Conservation (phyloP, 2,888 invertebrate genomes). For the Rhamphomyia laevipes region DNA sequence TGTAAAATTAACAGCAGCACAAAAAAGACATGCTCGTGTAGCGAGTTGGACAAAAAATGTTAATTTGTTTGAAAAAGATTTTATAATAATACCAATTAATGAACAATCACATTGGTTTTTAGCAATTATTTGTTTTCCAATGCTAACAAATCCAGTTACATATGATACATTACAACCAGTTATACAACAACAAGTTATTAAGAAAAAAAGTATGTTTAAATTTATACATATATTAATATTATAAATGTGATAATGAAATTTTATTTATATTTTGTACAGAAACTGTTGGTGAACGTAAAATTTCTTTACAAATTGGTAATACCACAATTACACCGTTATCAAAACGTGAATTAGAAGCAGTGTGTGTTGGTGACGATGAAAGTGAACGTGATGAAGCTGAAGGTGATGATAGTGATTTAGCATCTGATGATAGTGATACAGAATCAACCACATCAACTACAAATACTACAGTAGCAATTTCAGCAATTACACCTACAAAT, state of each 20-base stretch:
- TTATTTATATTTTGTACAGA: conserved; percentile 19
- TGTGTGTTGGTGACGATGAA: conserved; percentile 57
- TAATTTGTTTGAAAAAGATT: conserved; percentile 94
- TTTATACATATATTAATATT: background rate
- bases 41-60: conserved; percentile 96
- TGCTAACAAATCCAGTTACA: conserved; percentile 58
- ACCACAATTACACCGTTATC: conserved; percentile 48
- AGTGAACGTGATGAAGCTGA: conserved; percentile 68
- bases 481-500: too few species aligned
- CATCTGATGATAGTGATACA: conserved; percentile 38
- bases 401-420: conserved; percentile 65
- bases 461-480: conserved; percentile 15
- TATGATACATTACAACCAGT: conserved; percentile 50
- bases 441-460: background rate
- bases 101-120: conserved; percentile 98
- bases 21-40: conserved; percentile 79
- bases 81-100: conserved; percentile 92
- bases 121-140: conserved; percentile 91
- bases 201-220: conserved; percentile 35
- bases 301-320: conserved; percentile 53
- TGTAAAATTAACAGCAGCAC: conserved; percentile 56
- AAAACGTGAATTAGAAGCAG: conserved; percentile 44
- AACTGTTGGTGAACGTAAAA: conserved; percentile 40
- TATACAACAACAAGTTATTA: conserved; percentile 43
- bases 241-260: background rate